Percentiles rank a stretch among this genome's conserved stretches.
Conservation (phyloP, 2,888 invertebrate species). For the Heteropelma amictum region DNA sequence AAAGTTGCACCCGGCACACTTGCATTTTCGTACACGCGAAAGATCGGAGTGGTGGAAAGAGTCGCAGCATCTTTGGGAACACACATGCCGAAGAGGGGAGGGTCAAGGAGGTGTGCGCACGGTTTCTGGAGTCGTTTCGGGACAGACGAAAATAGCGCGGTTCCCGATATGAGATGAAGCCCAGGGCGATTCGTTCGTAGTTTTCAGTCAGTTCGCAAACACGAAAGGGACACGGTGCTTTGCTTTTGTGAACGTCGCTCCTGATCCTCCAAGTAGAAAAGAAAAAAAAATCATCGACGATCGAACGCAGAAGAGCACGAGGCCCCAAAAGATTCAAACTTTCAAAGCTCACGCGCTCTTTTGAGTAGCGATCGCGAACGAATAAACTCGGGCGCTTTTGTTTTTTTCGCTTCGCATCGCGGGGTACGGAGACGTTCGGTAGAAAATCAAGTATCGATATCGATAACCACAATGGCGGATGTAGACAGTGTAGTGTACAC, state of each 20-base stretch:
- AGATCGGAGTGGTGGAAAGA: constrained; percentile 49
- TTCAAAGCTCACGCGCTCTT: background rate
- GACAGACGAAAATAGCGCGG: constrained; percentile 76
- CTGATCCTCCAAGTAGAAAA: background rate
- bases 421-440: constrained; percentile 14
- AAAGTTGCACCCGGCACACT: constrained; percentile 78
- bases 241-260: constrained; percentile 34
- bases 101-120: constrained; percentile 61
- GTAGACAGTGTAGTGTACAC: constrained; percentile 93
- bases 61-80: constrained; percentile 42
- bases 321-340: background rate
- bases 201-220: constrained; percentile 78
- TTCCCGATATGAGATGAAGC: constrained; percentile 77
- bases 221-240: constrained; percentile 71
- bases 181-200: constrained; percentile 76
- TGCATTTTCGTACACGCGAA: constrained; percentile 61
- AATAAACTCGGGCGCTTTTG: background rate
- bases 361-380: background rate
- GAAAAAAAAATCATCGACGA: constrained; percentile 76
- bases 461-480: constrained; percentile 86
- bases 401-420: constrained; percentile 19
- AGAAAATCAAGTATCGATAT: constrained; percentile 50
- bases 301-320: background rate
- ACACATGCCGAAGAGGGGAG: constrained; percentile 52
- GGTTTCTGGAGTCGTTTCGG: constrained; percentile 76